Base-by-base conservation (phyloP, 2,888 invertebrate genomes). In the Sthenelais limicola region DNA sequence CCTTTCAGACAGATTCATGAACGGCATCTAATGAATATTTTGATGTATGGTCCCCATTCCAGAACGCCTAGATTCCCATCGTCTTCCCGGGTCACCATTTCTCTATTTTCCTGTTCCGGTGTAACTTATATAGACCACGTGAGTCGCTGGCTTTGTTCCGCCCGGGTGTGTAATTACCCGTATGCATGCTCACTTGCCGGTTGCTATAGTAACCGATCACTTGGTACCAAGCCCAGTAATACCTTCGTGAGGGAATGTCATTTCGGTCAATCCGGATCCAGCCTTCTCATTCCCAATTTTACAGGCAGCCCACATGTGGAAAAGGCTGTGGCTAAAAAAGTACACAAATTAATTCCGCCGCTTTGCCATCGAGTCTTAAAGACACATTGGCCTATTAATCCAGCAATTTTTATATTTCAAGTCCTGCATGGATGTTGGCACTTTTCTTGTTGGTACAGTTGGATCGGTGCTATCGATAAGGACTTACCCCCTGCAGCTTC, bases 381-480 rank as follows among this genome's bases (percentile, higher is more conserved):
- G 56, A 56, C 56, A 56, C 56, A 56, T 56, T 56, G 56, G 28
- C 56, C 18, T 56, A 56, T 56, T 56, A 56, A 56, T 56, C 56
- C 56, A 21, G 3, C 56, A 56, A 56, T 56, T 56, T 56, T 56
- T 56, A 56, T 30, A 12, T 56, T 33, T 56, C 48, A 3, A 48
- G 48, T 56, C 56, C 21, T 24, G n/a, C n/a, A n/a, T n/a, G n/a
- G n/a, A n/a, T n/a, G n/a, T n/a, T n/a, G n/a, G n/a, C n/a, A n/a
- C n/a, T n/a, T n/a, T n/a, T n/a, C n/a, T n/a, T n/a, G n/a, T n/a
- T n/a, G n/a, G n/a, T n/a, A n/a, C n/a, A n/a, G n/a, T n/a, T n/a
- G 12, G 28, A 26, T 5, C 52, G 24, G 52, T 24, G 15, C n/a
- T 18, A 33, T 33, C 33, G 56, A 56, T 56, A 56, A 33, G 15